Evolutionary conservation across 2,797 vertebrate genomes (phyloP).

Genomic region (Dendrocincla tyrannina): DNA sequence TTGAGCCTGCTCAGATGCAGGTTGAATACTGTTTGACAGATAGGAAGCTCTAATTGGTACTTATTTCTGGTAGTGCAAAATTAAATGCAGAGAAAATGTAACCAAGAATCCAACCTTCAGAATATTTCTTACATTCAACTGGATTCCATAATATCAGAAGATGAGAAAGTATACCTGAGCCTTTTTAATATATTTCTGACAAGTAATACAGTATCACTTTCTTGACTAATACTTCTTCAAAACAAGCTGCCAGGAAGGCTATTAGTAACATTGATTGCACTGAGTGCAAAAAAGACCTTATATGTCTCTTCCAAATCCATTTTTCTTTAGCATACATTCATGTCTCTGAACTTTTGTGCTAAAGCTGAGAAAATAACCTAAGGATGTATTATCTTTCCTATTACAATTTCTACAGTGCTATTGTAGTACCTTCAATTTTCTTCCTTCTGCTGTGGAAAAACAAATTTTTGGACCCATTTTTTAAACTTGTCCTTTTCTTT

Average conservation of each 20-base stretch:
- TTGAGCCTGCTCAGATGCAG: background rate
- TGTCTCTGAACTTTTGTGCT: constrained; percentile 55
- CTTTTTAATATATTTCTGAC: constrained; percentile 56
- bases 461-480: constrained; percentile 20
- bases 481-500: background rate
- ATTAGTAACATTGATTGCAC: constrained; percentile 66
- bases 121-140: background rate
- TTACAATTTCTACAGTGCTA: constrained; percentile 49
- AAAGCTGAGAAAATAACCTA: constrained; percentile 54
- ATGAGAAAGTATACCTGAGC: constrained; percentile 39
- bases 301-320: constrained; percentile 47
- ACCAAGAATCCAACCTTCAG: background rate
- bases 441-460: constrained; percentile 45
- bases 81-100: background rate
- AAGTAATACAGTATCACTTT: constrained; percentile 36
- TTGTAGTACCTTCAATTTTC: constrained; percentile 33
- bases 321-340: constrained; percentile 67
- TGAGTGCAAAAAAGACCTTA: constrained; percentile 34
- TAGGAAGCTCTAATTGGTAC: background rate
- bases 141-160: background rate
- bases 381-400: constrained; percentile 56
- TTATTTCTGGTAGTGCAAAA: background rate
- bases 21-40: background rate
- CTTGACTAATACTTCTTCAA: constrained; percentile 60
- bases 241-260: constrained; percentile 54